phyloP scores from a whole-genome alignment of 2,888 invertebrate genomes.

The Pheosia tremula region DNA sequence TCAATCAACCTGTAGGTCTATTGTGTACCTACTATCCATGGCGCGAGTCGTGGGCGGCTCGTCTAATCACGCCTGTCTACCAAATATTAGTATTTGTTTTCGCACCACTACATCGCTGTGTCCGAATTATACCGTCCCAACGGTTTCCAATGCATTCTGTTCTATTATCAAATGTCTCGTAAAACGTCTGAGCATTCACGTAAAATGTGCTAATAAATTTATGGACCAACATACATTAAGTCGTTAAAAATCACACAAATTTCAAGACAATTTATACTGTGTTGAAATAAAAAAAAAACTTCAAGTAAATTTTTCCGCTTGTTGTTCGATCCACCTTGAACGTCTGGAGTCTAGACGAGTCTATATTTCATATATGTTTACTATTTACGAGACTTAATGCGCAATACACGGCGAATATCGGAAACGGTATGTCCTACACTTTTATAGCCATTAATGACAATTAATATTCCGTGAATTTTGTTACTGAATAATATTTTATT shows the following conservation, averaged over 20 bases:
- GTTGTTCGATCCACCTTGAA: conserved; percentile 25
- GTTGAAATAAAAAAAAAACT: conserved; percentile 41
- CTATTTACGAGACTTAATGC: conserved; percentile 15
- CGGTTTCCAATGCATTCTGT: conserved; percentile 63
- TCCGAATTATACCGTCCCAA: conserved; percentile 50
- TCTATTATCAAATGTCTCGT: conserved; percentile 73
- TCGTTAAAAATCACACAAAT: conserved; percentile 68
- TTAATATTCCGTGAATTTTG: conserved; percentile 22
- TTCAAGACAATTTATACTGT: conserved; percentile 53
- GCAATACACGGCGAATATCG: conserved; percentile 9
- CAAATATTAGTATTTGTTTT: not conserved
- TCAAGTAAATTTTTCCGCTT: conserved; percentile 25
- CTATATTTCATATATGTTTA: conserved; percentile 9
- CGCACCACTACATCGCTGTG: not conserved
- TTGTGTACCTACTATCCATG: too few species aligned
- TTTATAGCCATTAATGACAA: conserved; percentile 30
- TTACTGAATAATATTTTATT: conserved; percentile 24
- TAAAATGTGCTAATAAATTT: conserved; percentile 72
- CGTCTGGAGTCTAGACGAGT: conserved; percentile 19
- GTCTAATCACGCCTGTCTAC: conserved; percentile 7
- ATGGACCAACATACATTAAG: conserved; percentile 60
- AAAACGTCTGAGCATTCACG: conserved; percentile 73
- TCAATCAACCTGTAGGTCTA: too few species aligned
- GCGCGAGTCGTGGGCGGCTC: not conserved
- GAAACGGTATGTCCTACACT: conserved; percentile 11